Evolutionary conservation across 37 sponge, comb jelly and placozoan species (phyloP).

Genomic region (Mnemiopsis leidyi): DNA sequence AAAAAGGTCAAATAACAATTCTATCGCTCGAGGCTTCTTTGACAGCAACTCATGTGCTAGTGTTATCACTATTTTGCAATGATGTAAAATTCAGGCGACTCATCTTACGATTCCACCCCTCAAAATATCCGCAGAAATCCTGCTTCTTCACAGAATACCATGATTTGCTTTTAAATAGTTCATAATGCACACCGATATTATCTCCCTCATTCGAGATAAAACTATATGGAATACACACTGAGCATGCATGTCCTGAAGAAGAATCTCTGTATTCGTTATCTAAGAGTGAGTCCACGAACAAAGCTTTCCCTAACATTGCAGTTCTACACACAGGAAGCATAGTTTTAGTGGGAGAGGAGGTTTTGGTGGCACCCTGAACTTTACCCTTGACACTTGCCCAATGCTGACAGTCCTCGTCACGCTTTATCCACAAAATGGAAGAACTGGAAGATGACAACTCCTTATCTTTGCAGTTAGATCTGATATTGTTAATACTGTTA

Average conservation of each 20-base stretch:
- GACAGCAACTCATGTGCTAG: no score
- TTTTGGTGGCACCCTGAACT: conserved; percentile 44
- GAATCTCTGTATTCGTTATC: no score
- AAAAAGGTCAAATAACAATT: no score
- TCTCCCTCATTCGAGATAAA: no score
- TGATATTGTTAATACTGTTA: background rate
- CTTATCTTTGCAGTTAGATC: background rate
- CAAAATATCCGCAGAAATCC: background rate
- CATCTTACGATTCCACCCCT: background rate
- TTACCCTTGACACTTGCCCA: conserved; percentile 33
- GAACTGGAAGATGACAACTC: background rate
- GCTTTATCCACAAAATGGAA: background rate
- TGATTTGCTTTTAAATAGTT: background rate
- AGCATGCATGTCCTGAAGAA: no score
- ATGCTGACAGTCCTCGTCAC: background rate
- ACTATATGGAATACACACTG: no score
- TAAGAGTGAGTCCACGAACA: no score
- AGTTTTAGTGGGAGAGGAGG: background rate
- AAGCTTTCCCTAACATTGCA: no score
- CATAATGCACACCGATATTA: background rate
- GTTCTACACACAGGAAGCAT: conserved; percentile 29
- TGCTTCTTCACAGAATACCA: background rate
- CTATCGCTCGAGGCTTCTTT: no score
- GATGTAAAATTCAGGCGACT: background rate
- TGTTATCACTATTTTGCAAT: background rate